Percentiles rank a stretch among this genome's conserved stretches.
Evolutionary conservation across 1,140 invertebrate species (phyloP).

Genomic region (Heliconius eleuchia): DNA sequence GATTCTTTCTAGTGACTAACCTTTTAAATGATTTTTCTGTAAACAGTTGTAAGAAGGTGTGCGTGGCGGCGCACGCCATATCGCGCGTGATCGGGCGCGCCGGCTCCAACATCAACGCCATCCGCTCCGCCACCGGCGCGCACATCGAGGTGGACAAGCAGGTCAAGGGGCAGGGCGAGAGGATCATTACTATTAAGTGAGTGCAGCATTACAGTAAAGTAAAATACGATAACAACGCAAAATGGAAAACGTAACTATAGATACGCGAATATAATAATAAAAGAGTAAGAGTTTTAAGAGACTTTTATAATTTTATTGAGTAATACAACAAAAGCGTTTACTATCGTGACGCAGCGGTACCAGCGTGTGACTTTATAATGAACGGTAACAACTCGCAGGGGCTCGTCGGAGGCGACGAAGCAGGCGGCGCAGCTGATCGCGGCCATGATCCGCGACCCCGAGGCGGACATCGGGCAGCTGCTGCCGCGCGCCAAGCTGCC

Average conservation of each 20-base stretch:
- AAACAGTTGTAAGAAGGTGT: conserved; percentile 83
- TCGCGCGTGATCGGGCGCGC: conserved; percentile 97
- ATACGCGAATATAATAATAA: too few species aligned
- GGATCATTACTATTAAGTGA: conserved; percentile 97
- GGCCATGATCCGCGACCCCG: conserved; percentile 94
- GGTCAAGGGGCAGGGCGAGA: conserved; percentile 95
- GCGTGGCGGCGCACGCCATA: conserved; percentile 96
- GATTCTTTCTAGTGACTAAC: too few species aligned
- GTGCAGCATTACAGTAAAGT: conserved; percentile 42
- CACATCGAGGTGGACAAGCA: conserved; percentile 99
- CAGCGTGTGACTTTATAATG: too few species aligned
- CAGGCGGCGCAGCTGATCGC: conserved; percentile 94
- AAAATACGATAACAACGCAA: too few species aligned
- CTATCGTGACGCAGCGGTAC: too few species aligned
- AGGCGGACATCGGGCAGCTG: conserved; percentile 94
- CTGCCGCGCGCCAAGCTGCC: conserved; percentile 83
- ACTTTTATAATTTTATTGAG: too few species aligned
- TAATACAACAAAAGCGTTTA: too few species aligned
- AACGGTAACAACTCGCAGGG: conserved; percentile 78
- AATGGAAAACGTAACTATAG: too few species aligned
- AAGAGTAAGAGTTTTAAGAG: too few species aligned
- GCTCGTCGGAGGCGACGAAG: conserved; percentile 93
- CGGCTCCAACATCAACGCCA: conserved; percentile 98
- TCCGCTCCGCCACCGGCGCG: conserved; percentile 95
- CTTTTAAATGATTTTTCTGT: background rate